Evolutionary conservation across 2,888 invertebrate species (phyloP), one percentile per base, ranked within the genome.

Genomic region (Chirona hameri): DNA sequence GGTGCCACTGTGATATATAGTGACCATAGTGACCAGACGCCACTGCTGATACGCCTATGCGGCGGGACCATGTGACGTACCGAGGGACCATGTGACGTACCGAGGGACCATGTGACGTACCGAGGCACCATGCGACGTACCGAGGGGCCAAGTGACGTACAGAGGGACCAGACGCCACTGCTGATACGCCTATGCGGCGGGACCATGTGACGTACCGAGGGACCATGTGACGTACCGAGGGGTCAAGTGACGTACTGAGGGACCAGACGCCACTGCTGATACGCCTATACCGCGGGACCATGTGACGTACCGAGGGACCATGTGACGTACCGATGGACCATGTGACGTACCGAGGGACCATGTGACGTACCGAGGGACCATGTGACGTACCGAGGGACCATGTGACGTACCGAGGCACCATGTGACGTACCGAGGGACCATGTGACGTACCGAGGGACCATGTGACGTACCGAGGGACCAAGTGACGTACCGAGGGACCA

Each of bases 371-470:
- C 46, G 48, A 31, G 48, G 52, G 46, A 27, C 60, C 57, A n/a
- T n/a, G n/a, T n/a, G 27, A 31, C 65, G 24, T n/a, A 21, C 69
- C 18, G n/a, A n/a, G 29, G 69, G 39, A 65, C 57, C 60, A 15
- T 5, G 21, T n/a, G n/a, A 83, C 85, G 85, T 85, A 88, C 87
- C 96, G 84, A 97, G 87, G 0, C 96, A 94, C 97, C 97, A 97
- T n/a, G n/a, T n/a, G n/a, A n/a, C n/a, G n/a, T n/a, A n/a, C n/a
- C n/a, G n/a, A n/a, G n/a, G n/a, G n/a, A n/a, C n/a, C n/a, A n/a
- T n/a, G 81, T 52, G n/a, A 83, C 85, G 85, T 85, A 88, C 87
- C 96, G 84, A 97, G n/a, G n/a, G n/a, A n/a, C n/a, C n/a, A n/a
- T n/a, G 81, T 55, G n/a, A 83, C 85, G 85, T 39, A 39, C 39